Base-by-base conservation (phyloP, 2,113 vertebrate genomes). In the Amazona vittata region DNA sequence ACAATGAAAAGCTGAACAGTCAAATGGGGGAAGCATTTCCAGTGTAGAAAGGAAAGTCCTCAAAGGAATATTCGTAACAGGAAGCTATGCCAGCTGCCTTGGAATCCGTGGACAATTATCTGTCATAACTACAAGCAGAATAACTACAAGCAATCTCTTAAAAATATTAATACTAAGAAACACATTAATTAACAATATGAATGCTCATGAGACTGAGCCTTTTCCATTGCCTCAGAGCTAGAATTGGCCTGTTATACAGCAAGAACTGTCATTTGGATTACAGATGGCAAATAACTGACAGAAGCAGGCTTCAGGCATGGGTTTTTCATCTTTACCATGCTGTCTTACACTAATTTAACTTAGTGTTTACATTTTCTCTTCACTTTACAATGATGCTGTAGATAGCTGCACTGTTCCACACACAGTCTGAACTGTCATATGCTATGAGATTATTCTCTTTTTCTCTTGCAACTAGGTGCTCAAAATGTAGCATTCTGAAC, bases 241-340 rank as follows among this genome's bases (percentile, higher is more conserved):
- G 83, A 95, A 70, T 8, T 80, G 83, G 82, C 74, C 87, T 91
- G 77, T 44, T 90, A 81, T 14, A n/a, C 64, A 68, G 69, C 50
- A 92, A 76, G 81, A 78, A 50, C 57, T 63, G 71, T 89, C 50
- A 1, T 29, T 67, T 80, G 63, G 59, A 57, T 87, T 90, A 94
- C n/a, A 90, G 22, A 93, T 60, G n/a, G 71, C 53, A 95, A 96
- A 69, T 79, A 92, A 96, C 47, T 89, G 71, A 94, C 88, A 96
- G 86, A 94, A 89, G 55, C 44, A 94, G 55, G 86, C 93, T 92
- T 75, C 80, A 77, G 97, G 87, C 94, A 73, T 81, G 33, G 12
- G 65, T 92, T 73, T 73, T 86, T 95, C 69, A 64, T 87, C 78
- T 94, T 92, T 80, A 65, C 28, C 44, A 83, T 71, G 64, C 16